A percentile compares a stretch with the other conserved stretches of the same genome.
Evolutionary conservation across 1,140 invertebrate genomes (phyloP).

Genomic region (Drosophila simulans): DNA sequence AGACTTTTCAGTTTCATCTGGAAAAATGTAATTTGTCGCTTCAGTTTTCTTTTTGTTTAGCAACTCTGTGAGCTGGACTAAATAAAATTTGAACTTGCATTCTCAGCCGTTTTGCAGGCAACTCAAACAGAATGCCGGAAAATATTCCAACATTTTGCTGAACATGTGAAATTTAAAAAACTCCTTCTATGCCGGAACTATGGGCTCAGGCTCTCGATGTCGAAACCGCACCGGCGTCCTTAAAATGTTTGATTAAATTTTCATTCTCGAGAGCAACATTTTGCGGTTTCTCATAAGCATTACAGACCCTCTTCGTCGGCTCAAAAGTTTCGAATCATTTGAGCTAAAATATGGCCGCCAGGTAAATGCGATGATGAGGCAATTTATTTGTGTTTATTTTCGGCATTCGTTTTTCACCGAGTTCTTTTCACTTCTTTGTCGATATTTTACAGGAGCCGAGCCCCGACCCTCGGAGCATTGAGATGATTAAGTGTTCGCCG

Average conservation of each 20-base stretch:
- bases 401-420: conserved; percentile 11
- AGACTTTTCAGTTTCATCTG: conserved; percentile 11
- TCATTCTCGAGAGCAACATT: conserved; percentile 12
- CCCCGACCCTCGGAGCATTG: conserved; percentile 18
- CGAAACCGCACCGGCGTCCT: conserved; percentile 6
- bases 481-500: conserved; percentile 68
- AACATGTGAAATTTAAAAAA: conserved; percentile 6
- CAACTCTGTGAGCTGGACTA: not conserved
- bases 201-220: not conserved
- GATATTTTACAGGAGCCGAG: conserved; percentile 40
- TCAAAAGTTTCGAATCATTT: conserved; percentile 48
- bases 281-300: conserved; percentile 24
- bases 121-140: conserved; percentile 24
- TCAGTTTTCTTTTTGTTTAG: not conserved
- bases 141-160: conserved; percentile 29
- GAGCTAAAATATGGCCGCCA: conserved; percentile 35
- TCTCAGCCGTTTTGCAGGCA: conserved; percentile 23
- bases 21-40: conserved; percentile 20
- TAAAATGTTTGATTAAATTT: conserved; percentile 42
- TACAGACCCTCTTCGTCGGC: conserved; percentile 2
- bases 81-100: conserved; percentile 22
- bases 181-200: not conserved
- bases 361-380: conserved; percentile 51
- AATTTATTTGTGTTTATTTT: conserved; percentile 55
- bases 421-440: conserved; percentile 37